Conservation (phyloP, 2,797 vertebrate species). For the Cirrhinus molitorella region DNA sequence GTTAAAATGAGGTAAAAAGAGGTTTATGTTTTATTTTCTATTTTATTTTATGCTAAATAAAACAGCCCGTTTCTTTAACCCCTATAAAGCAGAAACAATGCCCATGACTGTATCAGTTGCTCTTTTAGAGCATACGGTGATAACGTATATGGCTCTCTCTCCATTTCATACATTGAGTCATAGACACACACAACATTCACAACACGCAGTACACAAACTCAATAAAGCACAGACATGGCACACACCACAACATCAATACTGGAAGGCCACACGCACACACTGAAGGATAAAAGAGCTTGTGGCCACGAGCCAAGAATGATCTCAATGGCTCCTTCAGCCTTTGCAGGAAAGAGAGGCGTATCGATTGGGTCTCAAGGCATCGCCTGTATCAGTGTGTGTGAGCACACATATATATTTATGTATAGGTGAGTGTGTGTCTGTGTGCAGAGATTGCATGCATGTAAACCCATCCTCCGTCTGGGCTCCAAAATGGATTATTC, state of each 20-base stretch:
- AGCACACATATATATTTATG: conserved; percentile 62
- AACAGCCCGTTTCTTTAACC: neutral
- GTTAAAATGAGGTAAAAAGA: neutral
- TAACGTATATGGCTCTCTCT: conserved; percentile 2
- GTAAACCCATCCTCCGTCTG: conserved; percentile 66
- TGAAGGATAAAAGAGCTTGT: conserved; percentile 83
- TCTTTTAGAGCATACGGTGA: neutral
- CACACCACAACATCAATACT: conserved; percentile 58
- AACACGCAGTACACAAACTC: conserved; percentile 45
- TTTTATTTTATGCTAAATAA: neutral
- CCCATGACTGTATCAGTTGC: neutral
- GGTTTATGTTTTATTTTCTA: neutral
- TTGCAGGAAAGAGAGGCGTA: conserved; percentile 79
- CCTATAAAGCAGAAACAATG: neutral
- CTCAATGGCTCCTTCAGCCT: conserved; percentile 82
- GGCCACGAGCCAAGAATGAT: conserved; percentile 82
- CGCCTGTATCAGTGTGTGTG: conserved; percentile 71
- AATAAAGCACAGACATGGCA: conserved; percentile 59
- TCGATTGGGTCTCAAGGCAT: conserved; percentile 83
- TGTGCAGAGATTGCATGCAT: conserved; percentile 45
- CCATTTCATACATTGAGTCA: conserved; percentile 26
- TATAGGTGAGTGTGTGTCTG: conserved; percentile 62
- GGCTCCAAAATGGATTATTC: conserved; percentile 81
- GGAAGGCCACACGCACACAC: conserved; percentile 58
- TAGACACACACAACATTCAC: conserved; percentile 37